Evolutionary conservation across 2,797 vertebrate species (phyloP).

Genomic region (Girardinus metallicus): DNA sequence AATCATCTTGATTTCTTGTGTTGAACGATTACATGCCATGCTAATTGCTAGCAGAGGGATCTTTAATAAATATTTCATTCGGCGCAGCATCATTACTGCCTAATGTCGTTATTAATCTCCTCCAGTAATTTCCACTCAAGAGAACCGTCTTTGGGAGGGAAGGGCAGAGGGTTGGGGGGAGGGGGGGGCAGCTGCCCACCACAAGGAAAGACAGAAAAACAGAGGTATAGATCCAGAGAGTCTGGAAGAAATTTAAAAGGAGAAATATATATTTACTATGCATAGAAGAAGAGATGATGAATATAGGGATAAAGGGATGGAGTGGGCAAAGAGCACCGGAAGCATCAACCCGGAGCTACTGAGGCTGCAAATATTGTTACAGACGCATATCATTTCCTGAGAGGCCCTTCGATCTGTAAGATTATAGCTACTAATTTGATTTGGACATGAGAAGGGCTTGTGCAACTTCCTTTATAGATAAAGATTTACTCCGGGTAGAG

Average conservation of each 20-base stretch:
- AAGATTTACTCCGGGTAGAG: conserved; percentile 41
- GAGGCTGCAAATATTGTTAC: conserved; percentile 50
- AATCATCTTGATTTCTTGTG: conserved; percentile 84
- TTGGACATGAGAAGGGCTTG: conserved; percentile 44
- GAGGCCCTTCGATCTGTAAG: conserved; percentile 63
- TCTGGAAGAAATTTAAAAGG: background rate
- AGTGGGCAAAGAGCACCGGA: conserved; percentile 21
- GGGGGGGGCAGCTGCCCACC: background rate
- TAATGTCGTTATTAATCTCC: conserved; percentile 87
- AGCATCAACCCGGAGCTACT: conserved; percentile 45
- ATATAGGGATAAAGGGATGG: background rate
- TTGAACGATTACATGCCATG: conserved; percentile 84
- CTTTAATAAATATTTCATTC: conserved; percentile 89
- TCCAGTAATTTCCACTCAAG: conserved; percentile 82
- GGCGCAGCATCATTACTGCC: conserved; percentile 84
- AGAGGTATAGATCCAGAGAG: conserved; percentile 24
- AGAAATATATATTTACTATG: conserved; percentile 15
- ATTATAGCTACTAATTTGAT: conserved; percentile 69
- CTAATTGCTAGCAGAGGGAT: conserved; percentile 89
- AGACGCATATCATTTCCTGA: conserved; percentile 64
- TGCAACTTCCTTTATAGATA: conserved; percentile 37
- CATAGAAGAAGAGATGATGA: conserved; percentile 14
- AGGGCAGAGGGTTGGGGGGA: conserved; percentile 40
- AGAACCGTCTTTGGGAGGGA: conserved; percentile 76
- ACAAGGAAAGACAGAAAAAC: conserved; percentile 38